phyloP scores from a whole-genome alignment of 1,140 invertebrate species.

The Drosophila gunungcola region DNA sequence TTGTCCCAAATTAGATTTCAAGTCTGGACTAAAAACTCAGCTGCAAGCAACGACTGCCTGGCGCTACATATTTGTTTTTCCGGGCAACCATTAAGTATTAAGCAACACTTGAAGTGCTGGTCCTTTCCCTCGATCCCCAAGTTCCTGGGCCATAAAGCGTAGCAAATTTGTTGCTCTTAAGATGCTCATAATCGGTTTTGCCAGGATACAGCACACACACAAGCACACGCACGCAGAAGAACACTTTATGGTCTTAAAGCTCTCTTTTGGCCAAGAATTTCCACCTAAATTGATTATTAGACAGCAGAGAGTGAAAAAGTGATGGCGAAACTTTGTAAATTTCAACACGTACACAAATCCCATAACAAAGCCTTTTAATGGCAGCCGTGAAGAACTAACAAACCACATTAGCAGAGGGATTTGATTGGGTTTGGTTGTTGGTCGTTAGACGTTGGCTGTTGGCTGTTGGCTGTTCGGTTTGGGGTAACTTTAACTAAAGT shows the following conservation, averaged over 20 bases:
- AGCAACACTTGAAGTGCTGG: conserved; percentile 52
- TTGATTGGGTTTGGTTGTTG: not conserved
- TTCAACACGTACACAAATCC: conserved; percentile 83
- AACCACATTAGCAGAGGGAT: conserved; percentile 68
- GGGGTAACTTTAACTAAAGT: conserved; percentile 63
- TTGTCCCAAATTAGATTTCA: conserved; percentile 29
- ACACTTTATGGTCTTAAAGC: conserved; percentile 74
- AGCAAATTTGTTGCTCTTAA: conserved; percentile 70
- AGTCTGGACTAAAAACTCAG: not conserved
- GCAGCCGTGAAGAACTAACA: conserved; percentile 76
- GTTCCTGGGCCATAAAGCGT: conserved; percentile 51
- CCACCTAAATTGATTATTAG: conserved; percentile 79
- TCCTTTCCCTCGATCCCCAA: not conserved
- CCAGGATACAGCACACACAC: conserved; percentile 25
- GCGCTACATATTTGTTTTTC: conserved; percentile 27
- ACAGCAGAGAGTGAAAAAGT: conserved; percentile 12
- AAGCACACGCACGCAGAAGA: not conserved
- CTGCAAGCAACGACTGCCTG: not conserved
- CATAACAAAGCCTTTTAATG: conserved; percentile 82
- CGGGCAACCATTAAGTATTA: conserved; percentile 47
- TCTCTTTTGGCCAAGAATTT: conserved; percentile 59
- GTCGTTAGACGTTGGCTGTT: no score
- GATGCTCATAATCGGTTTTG: conserved; percentile 75
- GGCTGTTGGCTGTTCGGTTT: not conserved
- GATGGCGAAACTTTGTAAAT: conserved; percentile 67